Evolutionary conservation across 2,113 vertebrate species (phyloP), one percentile per base, ranked within the genome.

Genomic region (Craseonycteris thonglongyai): DNA sequence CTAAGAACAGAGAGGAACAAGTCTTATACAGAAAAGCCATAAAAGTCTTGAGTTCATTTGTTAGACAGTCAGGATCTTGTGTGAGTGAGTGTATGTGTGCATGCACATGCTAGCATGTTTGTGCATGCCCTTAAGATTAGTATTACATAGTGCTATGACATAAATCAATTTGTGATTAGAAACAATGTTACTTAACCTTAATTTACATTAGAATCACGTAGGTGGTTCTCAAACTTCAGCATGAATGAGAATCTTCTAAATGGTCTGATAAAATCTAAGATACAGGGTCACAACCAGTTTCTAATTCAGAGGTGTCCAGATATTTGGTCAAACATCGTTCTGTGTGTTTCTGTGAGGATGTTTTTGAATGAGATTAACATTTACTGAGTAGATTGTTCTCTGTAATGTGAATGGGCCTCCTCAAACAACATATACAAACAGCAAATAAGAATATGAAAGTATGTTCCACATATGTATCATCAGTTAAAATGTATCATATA

Each of bases 61-160:
- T 79, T 19, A 63, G 33, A 10, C 4, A 47, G 6, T 26, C 5
- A 22, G 14, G 18, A 72, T 3, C 1, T 28, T 10, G 2, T 66
- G 1, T 56, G 11, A 42, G 14, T 65, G 4, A 16, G 1, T 28
- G 21, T 12, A 12, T 45, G 26, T 28, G 19, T 3, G 0, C 9
- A 24, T 21, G 2, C n/a, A 19, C 9, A 5, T 18, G 8, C 2
- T 1, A 7, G 9, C 10, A 16, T 42, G 0, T 24, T 59, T 56
- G 9, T 61, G 19, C 51, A 58, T 33, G 13, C 14, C 2, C 30
- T 24, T 49, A 11, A 38, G 7, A 63, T 68, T 74, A 26, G 0
- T 13, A 69, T 9, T 76, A 45, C 69, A 18, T 33, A 13, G 16
- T 66, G 3, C 2, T 22, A 24, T 22, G 19, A 35, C 9, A 79